Conservation (phyloP, 2,797 vertebrate species). For the Enteromius thamalakanensis region DNA sequence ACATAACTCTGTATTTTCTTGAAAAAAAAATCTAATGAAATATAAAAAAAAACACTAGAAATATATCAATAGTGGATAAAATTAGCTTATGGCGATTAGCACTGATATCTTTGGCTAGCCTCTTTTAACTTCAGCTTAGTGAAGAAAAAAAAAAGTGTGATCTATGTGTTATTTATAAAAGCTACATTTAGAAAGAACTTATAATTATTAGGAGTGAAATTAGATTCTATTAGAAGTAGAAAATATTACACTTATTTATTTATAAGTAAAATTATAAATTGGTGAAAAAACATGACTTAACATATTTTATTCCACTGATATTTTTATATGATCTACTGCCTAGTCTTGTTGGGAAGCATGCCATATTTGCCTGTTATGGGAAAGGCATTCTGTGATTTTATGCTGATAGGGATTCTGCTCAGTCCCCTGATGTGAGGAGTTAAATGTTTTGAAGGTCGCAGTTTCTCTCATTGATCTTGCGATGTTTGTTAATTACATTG, state of each 20-base stretch:
- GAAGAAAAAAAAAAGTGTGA: not conserved
- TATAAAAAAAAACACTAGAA: too few relatives aligned
- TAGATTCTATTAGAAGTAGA: not conserved
- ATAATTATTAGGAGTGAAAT: not conserved
- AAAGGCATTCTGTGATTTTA: constrained; percentile 77
- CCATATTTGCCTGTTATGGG: constrained; percentile 73
- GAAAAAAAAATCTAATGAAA: not conserved
- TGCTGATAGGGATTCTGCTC: constrained; percentile 78
- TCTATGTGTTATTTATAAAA: not conserved
- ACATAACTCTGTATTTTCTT: not conserved
- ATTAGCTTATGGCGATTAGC: not conserved
- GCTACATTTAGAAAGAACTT: not conserved
- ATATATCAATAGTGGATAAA: not conserved
- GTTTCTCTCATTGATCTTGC: constrained; percentile 99
- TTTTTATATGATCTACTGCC: constrained; percentile 56
- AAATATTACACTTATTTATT: not conserved
- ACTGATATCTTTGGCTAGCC: too few relatives aligned
- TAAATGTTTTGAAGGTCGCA: constrained; percentile 98
- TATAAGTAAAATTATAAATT: not conserved
- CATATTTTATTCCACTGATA: not conserved
- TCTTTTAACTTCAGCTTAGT: not conserved
- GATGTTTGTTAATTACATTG: constrained; percentile 99
- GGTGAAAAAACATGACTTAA: not conserved
- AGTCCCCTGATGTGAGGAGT: constrained; percentile 81
- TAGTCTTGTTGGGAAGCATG: constrained; percentile 69